Percentiles rank a stretch among this genome's conserved stretches.
phyloP scores from a whole-genome alignment of 1,140 invertebrate species.

The Orius insidiosus region DNA sequence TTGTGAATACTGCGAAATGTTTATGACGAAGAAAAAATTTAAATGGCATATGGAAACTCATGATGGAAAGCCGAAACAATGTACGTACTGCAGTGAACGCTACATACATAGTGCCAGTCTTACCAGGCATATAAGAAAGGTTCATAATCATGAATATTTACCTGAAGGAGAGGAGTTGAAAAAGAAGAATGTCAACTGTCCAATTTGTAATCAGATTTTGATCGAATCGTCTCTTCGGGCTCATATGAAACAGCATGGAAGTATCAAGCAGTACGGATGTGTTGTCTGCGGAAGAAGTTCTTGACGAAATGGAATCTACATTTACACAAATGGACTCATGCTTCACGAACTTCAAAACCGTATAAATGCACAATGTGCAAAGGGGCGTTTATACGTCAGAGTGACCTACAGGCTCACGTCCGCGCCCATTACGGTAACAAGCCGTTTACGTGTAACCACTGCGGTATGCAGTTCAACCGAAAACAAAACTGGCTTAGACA shows the following conservation, averaged over 20 bases:
- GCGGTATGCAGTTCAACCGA: slow-evolving; percentile 81
- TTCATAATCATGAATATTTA: slow-evolving; percentile 59
- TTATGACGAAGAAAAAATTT: slow-evolving; percentile 64
- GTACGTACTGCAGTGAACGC: slow-evolving; percentile 62
- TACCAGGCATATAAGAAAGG: slow-evolving; percentile 60
- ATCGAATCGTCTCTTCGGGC: slow-evolving; percentile 58
- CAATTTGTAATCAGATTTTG: slow-evolving; percentile 62
- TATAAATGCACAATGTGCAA: slow-evolving; percentile 71
- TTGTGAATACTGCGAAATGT: slow-evolving; percentile 58
- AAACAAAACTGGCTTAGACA: slow-evolving; percentile 85
- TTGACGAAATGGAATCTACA: slow-evolving; percentile 78
- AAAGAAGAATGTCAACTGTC: slow-evolving; percentile 58
- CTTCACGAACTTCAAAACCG: slow-evolving; percentile 59
- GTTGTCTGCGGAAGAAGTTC: slow-evolving; percentile 69
- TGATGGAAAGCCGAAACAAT: slow-evolving; percentile 62
- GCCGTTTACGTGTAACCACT: slow-evolving; percentile 81
- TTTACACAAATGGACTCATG: slow-evolving; percentile 77
- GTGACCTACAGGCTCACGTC: slow-evolving; percentile 66
- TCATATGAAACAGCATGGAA: slow-evolving; percentile 61
- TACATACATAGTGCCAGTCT: slow-evolving; percentile 66
- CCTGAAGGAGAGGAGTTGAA: slow-evolving; percentile 33
- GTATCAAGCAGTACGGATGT: slow-evolving; percentile 55
- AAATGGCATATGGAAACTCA: slow-evolving; percentile 74
- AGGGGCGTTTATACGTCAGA: slow-evolving; percentile 59
- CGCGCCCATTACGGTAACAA: slow-evolving; percentile 61